phyloP scores from a whole-genome alignment of 2,888 invertebrate genomes.

The Cosmia pyralina region DNA sequence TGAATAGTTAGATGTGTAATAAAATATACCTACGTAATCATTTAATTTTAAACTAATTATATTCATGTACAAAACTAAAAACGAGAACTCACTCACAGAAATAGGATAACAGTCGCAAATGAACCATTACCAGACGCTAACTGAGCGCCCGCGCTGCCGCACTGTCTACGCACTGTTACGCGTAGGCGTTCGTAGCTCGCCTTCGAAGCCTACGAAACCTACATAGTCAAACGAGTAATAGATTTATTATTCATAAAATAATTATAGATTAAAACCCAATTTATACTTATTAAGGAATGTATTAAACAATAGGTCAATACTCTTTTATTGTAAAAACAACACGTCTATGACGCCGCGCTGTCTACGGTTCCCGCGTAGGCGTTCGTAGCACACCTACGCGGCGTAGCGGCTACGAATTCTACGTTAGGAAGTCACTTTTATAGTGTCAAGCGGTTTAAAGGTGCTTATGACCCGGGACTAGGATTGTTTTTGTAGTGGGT shows the following conservation, averaged over 20 bases:
- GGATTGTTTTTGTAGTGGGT: slow-evolving; percentile 26
- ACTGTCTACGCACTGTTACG: slow-evolving; percentile 24
- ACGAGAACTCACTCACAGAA: neutral
- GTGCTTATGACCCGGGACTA: slow-evolving; percentile 10
- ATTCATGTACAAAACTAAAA: neutral
- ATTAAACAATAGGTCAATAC: neutral
- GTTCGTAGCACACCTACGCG: slow-evolving; percentile 56
- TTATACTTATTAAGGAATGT: neutral
- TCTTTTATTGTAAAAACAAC: neutral
- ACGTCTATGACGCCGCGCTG: slow-evolving; percentile 38
- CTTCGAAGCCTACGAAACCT: slow-evolving; percentile 13
- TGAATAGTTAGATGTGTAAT: too few relatives aligned
- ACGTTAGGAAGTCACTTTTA: slow-evolving; percentile 26
- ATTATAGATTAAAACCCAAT: neutral
- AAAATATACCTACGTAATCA: too few relatives aligned
- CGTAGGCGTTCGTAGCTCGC: slow-evolving; percentile 10
- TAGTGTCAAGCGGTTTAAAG: slow-evolving; percentile 33
- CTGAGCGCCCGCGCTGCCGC: slow-evolving; percentile 14
- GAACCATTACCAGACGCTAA: slow-evolving; percentile 16
- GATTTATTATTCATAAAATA: neutral
- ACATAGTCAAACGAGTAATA: neutral
- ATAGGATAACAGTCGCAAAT: slow-evolving; percentile 15
- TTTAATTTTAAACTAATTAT: too few relatives aligned
- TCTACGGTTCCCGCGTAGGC: slow-evolving; percentile 55
- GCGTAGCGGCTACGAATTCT: slow-evolving; percentile 51